phyloP scores from a whole-genome alignment of 2,888 invertebrate genomes.

The Odontomyia ornata region DNA sequence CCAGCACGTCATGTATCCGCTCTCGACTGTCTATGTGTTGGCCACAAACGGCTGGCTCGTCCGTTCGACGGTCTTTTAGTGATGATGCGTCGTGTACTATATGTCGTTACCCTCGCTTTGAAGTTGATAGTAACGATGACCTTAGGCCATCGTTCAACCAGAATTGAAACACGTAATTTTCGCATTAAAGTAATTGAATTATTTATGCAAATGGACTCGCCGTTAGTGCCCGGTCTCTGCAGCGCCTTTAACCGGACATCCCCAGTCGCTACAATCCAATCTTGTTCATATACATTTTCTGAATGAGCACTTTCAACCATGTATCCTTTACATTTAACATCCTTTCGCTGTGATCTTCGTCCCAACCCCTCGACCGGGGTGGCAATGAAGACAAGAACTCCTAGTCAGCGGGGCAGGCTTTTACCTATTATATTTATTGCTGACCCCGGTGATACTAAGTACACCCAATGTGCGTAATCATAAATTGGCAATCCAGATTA shows the following conservation, averaged over 20 bases:
- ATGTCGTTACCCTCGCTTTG: constrained; percentile 15
- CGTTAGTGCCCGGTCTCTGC: background rate
- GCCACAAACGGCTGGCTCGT: constrained; percentile 21
- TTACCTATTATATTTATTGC: constrained; percentile 42
- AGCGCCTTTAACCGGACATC: background rate
- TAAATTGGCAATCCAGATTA: constrained; percentile 40
- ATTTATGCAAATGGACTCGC: constrained; percentile 46
- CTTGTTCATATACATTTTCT: constrained; percentile 14
- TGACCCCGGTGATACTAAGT: constrained; percentile 22
- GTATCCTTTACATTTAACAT: background rate
- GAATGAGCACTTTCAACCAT: background rate
- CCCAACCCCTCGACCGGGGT: background rate
- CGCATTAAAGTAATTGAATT: constrained; percentile 50
- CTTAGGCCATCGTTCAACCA: constrained; percentile 10
- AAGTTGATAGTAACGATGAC: constrained; percentile 20
- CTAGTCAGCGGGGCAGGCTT: constrained; percentile 6
- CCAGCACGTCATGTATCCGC: too few species aligned
- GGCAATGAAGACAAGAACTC: background rate
- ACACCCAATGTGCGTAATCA: constrained; percentile 34
- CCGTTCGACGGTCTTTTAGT: background rate
- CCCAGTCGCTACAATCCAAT: constrained; percentile 7
- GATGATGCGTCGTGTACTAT: background rate
- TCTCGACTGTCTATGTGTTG: too few species aligned
- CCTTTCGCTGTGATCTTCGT: background rate
- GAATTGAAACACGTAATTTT: constrained; percentile 47